Percentiles rank a stretch among this genome's conserved stretches.
phyloP scores from a whole-genome alignment of 2,888 invertebrate genomes.

The Noctua janthe region DNA sequence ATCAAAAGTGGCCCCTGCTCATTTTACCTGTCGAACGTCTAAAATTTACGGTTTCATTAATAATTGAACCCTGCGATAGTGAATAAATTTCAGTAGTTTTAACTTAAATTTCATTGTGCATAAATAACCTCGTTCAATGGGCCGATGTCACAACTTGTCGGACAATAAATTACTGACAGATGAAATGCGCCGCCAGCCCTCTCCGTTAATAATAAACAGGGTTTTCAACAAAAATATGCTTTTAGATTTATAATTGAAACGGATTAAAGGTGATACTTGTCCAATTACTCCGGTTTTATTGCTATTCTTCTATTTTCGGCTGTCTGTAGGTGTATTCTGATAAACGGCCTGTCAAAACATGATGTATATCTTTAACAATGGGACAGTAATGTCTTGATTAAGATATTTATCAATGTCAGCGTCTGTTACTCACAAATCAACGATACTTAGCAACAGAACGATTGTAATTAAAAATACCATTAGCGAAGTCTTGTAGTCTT shows the following conservation, averaged over 20 bases:
- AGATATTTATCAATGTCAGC: conserved; percentile 42
- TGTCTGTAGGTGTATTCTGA: conserved; percentile 4
- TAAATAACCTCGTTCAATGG: conserved; percentile 77
- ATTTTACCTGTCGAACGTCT: conserved; percentile 55
- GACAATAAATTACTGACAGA: conserved; percentile 79
- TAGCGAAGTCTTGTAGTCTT: neutral
- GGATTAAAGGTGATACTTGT: conserved; percentile 58
- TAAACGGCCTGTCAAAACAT: conserved; percentile 29
- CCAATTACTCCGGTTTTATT: conserved; percentile 53
- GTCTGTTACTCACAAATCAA: conserved; percentile 28
- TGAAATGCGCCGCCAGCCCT: conserved; percentile 73
- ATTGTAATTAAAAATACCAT: conserved; percentile 27
- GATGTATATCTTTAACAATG: conserved; percentile 29
- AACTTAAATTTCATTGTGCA: conserved; percentile 71
- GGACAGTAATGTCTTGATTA: conserved; percentile 19
- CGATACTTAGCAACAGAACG: conserved; percentile 24
- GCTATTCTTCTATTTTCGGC: conserved; percentile 13
- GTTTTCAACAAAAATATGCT: conserved; percentile 61
- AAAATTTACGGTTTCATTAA: conserved; percentile 66
- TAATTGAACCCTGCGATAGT: conserved; percentile 61
- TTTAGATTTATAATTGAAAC: conserved; percentile 61
- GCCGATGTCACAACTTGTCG: conserved; percentile 77
- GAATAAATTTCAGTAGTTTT: conserved; percentile 67
- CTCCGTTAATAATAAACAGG: conserved; percentile 70
- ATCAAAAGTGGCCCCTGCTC: conserved; percentile 31